phyloP scores from a whole-genome alignment of 2,888 invertebrate genomes.

The Apotomis turbidana region DNA sequence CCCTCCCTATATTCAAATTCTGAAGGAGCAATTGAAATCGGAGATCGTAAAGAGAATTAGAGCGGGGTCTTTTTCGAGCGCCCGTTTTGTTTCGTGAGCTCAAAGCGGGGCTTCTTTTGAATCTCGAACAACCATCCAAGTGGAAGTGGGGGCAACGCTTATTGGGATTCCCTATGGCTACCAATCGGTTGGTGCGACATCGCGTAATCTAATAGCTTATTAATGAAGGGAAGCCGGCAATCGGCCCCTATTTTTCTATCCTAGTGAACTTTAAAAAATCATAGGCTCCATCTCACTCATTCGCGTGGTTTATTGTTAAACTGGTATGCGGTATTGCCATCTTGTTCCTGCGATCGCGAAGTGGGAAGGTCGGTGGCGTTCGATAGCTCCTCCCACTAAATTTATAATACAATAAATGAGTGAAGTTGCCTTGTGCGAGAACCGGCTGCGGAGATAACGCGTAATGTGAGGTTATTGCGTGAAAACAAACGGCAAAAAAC shows the following conservation, averaged over 20 bases:
- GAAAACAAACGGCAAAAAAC: constrained; percentile 79
- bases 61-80: constrained; percentile 80
- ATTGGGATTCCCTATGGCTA: constrained; percentile 82
- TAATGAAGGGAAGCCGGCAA: constrained; percentile 79
- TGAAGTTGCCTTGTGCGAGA: constrained; percentile 64
- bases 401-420: constrained; percentile 81
- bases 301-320: constrained; percentile 62
- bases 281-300: constrained; percentile 67
- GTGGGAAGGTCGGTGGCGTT: constrained; percentile 73
- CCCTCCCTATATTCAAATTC: constrained; percentile 84
- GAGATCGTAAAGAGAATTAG: constrained; percentile 84
- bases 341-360: constrained; percentile 71
- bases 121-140: constrained; percentile 80
- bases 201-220: constrained; percentile 83
- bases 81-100: constrained; percentile 79
- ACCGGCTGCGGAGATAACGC: constrained; percentile 74
- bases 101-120: constrained; percentile 82
- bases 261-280: constrained; percentile 78
- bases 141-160: constrained; percentile 81
- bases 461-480: constrained; percentile 77
- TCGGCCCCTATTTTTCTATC: constrained; percentile 79
- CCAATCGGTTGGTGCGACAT: constrained; percentile 79
- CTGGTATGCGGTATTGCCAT: constrained; percentile 67
- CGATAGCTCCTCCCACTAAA: constrained; percentile 79
- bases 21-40: constrained; percentile 84